These are phyloP conservation scores for Bos indicus DNA, from an alignment of 2,113 vertebrate genomes.

Conservation along the genomic window DNA sequence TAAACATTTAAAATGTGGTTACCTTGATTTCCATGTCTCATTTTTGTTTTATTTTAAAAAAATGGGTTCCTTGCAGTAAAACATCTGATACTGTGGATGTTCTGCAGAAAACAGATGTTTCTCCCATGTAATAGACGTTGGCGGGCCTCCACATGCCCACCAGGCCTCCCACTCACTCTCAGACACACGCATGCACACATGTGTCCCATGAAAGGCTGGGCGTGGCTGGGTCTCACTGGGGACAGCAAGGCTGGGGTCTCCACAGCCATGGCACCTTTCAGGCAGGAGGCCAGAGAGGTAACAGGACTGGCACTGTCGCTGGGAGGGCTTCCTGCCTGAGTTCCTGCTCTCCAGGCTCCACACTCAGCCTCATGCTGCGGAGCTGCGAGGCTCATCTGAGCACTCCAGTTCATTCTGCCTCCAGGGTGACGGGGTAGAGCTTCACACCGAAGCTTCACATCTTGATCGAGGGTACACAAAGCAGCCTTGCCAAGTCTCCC, in stretches of 20 bases:
- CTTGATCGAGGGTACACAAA: not conserved
- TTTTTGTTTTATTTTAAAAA: slow-evolving; percentile 79
- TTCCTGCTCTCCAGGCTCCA: not conserved
- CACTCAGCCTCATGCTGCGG: too few species aligned
- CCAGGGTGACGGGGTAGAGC: not conserved
- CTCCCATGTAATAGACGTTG: slow-evolving; percentile 55
- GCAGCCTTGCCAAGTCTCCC: not conserved
- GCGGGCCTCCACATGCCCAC: slow-evolving; percentile 18
- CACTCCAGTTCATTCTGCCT: not conserved
- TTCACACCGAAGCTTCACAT: not conserved
- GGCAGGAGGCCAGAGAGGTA: not conserved
- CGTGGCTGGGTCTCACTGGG: not conserved
- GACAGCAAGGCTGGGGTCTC: not conserved
- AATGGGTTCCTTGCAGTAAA: slow-evolving; percentile 76
- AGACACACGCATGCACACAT: slow-evolving; percentile 8
- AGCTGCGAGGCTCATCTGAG: not conserved
- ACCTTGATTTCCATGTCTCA: slow-evolving; percentile 82
- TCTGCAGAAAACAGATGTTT: slow-evolving; percentile 81
- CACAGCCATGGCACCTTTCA: not conserved
- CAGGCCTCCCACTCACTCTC: slow-evolving; percentile 18
- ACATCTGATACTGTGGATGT: slow-evolving; percentile 78
- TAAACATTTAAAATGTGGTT: slow-evolving; percentile 82
- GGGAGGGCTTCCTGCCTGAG: not conserved
- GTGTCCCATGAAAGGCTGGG: slow-evolving; percentile 32
- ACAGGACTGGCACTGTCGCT: not conserved